Conservation (phyloP, 2,113 vertebrate genomes). For the Gymnobelideus leadbeateri region DNA sequence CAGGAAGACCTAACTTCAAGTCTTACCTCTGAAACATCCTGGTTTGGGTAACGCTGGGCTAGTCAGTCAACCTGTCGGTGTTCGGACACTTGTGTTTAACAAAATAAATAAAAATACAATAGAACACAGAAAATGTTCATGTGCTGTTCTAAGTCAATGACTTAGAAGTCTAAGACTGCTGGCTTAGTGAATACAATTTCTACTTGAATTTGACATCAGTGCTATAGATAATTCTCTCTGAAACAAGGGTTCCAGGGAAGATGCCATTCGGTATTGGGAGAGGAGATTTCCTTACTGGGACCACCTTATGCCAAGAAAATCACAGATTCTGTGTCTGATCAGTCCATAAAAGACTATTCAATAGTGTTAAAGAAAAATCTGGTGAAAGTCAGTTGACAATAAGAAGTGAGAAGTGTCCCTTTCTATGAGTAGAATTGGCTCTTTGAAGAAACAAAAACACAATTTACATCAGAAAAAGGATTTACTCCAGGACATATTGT, state of each 20-base stretch:
- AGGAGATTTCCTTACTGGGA: neutral
- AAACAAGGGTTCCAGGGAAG: neutral
- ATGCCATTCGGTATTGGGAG: neutral
- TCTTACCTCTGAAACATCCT: neutral
- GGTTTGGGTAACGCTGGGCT: neutral
- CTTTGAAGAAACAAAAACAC: neutral
- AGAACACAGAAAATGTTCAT: neutral
- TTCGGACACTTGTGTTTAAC: neutral
- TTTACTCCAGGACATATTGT: neutral
- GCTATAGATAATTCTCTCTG: neutral
- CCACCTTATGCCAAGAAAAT: neutral
- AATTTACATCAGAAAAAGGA: neutral
- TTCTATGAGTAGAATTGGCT: neutral
- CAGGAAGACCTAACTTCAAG: neutral
- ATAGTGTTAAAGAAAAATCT: neutral
- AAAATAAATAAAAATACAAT: neutral
- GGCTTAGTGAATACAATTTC: neutral
- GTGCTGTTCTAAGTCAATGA: neutral
- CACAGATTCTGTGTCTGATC: neutral
- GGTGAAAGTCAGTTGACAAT: neutral
- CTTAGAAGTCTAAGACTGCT: too few species aligned
- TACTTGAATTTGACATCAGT: neutral
- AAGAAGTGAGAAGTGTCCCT: neutral
- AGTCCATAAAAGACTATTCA: neutral
- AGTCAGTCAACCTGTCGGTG: neutral